Evolutionary conservation across 1,140 invertebrate genomes (phyloP).

Genomic region (Nasonia giraulti): DNA sequence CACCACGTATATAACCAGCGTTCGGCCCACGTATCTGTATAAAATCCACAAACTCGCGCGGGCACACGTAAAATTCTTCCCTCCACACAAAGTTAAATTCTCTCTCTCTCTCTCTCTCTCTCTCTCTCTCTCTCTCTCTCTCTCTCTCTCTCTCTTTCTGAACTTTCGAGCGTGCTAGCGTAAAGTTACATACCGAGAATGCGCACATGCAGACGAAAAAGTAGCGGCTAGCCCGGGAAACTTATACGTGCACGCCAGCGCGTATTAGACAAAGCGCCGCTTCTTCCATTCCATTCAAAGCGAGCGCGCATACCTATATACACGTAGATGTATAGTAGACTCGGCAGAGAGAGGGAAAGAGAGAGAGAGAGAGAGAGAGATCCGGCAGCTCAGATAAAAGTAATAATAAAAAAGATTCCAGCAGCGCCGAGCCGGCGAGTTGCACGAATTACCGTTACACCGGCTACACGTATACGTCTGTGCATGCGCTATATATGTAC

Average conservation of each 20-base stretch:
- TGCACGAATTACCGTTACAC: slow-evolving; percentile 20
- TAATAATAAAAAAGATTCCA: slow-evolving; percentile 41
- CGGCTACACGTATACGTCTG: neutral
- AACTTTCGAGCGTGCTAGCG: neutral
- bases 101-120: neutral
- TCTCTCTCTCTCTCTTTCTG: neutral
- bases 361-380: slow-evolving; percentile 15
- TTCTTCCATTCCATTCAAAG: neutral
- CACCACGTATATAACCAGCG: too few species aligned
- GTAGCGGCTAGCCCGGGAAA: neutral
- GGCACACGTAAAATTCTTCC: neutral
- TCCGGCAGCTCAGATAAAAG: slow-evolving; percentile 19
- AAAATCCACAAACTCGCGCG: neutral
- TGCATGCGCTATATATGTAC: neutral
- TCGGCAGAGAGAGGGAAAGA: neutral
- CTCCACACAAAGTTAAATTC: neutral
- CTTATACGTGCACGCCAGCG: neutral
- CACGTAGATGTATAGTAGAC: neutral
- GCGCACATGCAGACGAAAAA: slow-evolving; percentile 8
- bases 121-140: too few species aligned
- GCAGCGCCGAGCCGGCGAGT: neutral
- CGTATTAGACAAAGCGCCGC: slow-evolving; percentile 14
- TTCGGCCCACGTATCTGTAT: neutral
- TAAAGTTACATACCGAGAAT: neutral
- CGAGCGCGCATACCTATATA: neutral